phyloP scores from a whole-genome alignment of 2,797 vertebrate genomes.

The Cynopterus sphinx region DNA sequence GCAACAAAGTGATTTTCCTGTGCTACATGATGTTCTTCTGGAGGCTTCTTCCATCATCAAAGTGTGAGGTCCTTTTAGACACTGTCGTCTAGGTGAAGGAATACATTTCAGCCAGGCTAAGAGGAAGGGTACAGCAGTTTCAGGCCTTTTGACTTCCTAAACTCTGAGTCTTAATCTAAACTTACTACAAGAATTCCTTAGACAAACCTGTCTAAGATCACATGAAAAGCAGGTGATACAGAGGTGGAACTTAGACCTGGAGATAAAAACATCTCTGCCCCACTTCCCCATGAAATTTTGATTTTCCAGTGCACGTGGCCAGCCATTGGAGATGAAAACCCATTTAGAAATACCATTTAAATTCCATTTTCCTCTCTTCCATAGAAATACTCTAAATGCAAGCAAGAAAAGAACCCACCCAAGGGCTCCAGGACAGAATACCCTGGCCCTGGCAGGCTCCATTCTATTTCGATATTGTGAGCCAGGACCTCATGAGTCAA shows the following conservation, averaged over 20 bases:
- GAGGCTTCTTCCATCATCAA: not conserved
- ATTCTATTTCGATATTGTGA: not conserved
- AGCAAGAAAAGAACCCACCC: not conserved
- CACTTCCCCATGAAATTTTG: not conserved
- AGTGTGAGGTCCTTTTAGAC: not conserved
- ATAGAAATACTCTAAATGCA: not conserved
- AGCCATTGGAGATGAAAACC: not conserved
- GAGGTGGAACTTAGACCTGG: not conserved
- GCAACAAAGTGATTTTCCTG: not conserved
- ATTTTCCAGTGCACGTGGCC: too few relatives aligned
- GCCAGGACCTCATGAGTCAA: not conserved
- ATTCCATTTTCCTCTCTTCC: not conserved
- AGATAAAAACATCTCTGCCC: not conserved
- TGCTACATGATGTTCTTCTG: not conserved
- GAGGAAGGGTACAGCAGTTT: not conserved
- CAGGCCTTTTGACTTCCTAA: not conserved
- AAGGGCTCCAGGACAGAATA: not conserved
- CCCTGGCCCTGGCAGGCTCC: not conserved
- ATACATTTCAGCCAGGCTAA: not conserved
- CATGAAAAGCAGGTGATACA: not conserved
- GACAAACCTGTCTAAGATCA: not conserved
- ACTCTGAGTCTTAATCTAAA: not conserved
- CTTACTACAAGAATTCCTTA: not conserved
- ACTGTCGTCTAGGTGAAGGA: not conserved
- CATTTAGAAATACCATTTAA: not conserved